Base-by-base conservation (phyloP, 1,140 invertebrate species). In the Papilio polytes region DNA sequence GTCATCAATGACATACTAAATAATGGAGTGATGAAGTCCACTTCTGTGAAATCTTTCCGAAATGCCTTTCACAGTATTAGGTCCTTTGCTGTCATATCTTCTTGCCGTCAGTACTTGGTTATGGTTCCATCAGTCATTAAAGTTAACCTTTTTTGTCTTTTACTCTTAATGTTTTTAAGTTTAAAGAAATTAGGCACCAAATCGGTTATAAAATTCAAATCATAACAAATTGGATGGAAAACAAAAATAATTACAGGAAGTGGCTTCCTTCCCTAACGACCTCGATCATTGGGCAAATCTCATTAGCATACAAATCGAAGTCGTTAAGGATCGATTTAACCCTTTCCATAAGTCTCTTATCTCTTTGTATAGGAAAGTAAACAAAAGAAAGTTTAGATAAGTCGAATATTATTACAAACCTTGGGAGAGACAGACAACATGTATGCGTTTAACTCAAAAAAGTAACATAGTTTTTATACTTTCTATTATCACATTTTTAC, bases 281-380 rank as follows among this genome's bases (percentile, higher is more conserved):
- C 76, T 59, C 76, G 76, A 78, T 78, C 51, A 78, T 78, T 78
- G 76, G 76, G 76, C 53, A 63, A 78, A 78, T 78, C 76, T 78
- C 76, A 78, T 78, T 78, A 78, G 76, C 76, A 78, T 78, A 78
- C 76, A 78, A 78, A 78, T 78, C 76, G 76, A 78, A 78, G 76
- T 78, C 76, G 76, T 78, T 78, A 78, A 78, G 76, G 76, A 78
- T 78, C 76, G 51, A 78, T 78, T 78, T 78, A 78, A 78, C 76
- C 76, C 76, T 59, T 56, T 59, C 51, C 76, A 78, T 78, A 59
- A 78, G 51, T 78, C 76, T 78, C 44, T 51, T 76, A 76, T 76
- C 74, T 76, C 76, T 56, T 56, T 31, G 26, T 41, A 20, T 78
- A 78, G 31, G 1, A 22, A 78, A 78, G 51, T 78, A 78, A 78